Evolutionary conservation across 2,113 vertebrate genomes (phyloP).

Genomic region (Verasper variegatus): DNA sequence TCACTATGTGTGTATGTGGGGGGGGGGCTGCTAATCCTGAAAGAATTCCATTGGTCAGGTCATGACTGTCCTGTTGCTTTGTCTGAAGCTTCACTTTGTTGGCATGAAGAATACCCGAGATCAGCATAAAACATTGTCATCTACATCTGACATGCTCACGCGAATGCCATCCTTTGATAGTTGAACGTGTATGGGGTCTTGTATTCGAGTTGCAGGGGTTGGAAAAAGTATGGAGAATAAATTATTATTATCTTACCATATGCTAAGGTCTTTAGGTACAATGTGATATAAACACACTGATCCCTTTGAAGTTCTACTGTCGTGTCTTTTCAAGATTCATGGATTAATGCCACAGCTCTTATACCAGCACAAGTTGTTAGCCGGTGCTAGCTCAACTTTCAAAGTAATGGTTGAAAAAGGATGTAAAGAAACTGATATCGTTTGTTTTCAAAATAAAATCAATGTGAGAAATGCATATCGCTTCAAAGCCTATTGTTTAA

Average conservation of each 20-base stretch:
- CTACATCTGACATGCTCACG: too few species aligned
- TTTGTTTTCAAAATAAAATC: conserved; percentile 18
- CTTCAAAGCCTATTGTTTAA: background rate
- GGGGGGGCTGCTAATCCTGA: background rate
- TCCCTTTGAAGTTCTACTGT: background rate
- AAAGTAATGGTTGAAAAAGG: background rate
- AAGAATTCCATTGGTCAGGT: background rate
- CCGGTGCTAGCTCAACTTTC: background rate
- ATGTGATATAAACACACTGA: too few species aligned
- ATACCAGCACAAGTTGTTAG: too few species aligned
- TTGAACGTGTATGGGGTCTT: too few species aligned
- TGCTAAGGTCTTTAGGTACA: too few species aligned
- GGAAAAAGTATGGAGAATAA: too few species aligned
- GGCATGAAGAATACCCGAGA: background rate
- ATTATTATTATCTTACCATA: too few species aligned
- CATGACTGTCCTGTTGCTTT: background rate
- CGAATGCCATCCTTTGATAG: too few species aligned
- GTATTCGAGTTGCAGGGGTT: background rate
- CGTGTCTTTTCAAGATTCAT: background rate
- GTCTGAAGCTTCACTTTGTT: background rate
- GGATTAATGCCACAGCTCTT: background rate
- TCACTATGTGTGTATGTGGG: background rate
- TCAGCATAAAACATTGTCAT: background rate
- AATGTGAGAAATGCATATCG: background rate
- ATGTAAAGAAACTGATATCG: background rate